Base-by-base conservation (phyloP, 2,888 invertebrate genomes). In the Minunthozetes semirufus region DNA sequence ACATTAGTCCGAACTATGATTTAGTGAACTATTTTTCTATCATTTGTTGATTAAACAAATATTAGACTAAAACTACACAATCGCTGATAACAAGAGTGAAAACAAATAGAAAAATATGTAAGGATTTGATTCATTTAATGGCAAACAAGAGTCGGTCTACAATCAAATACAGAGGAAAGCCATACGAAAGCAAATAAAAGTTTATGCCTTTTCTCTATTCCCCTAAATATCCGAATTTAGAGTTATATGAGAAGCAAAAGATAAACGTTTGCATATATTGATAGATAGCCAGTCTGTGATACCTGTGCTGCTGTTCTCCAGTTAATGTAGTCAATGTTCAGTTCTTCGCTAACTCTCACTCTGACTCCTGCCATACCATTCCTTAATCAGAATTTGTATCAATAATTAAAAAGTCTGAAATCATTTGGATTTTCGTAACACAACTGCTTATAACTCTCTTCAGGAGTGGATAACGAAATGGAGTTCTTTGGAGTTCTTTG, bases 401-500 rank as follows among this genome's bases (percentile, higher is more conserved):
- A 63, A 63, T 63, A 63, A 63, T 63, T 63, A 63, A 63, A 63
- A 63, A 63, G 61, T 63, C 61, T 19, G 61, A 61, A 61, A 17
- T 61, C 15, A 61, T 50, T 50, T 50, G 5, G 50, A 0, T 22
- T 56, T 22, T 56, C 56, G 56, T 25, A 56, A 19, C 19, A 9
- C n/a, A 22, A 56, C 56, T 56, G 42, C 5, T 1, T 42, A 42
- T 42, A 42, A 42, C 1, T 42, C 19, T 2, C 19, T 22, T 1
- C 19, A 53, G 13, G 53, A 29, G 61, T 17, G 25, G 27, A 61
- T 17, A 25, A 61, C 19, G 29, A 29, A 22, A 15, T 33, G 19
- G n/a, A n/a, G 0, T 68, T n/a, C n/a, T n/a, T n/a, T n/a, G n/a
- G n/a, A n/a, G n/a, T n/a, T n/a, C n/a, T n/a, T 19, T 42, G 1